These are phyloP conservation scores for Thunnus maccoyii DNA, from an alignment of 2,113 vertebrate genomes.

Conservation along the genomic window DNA sequence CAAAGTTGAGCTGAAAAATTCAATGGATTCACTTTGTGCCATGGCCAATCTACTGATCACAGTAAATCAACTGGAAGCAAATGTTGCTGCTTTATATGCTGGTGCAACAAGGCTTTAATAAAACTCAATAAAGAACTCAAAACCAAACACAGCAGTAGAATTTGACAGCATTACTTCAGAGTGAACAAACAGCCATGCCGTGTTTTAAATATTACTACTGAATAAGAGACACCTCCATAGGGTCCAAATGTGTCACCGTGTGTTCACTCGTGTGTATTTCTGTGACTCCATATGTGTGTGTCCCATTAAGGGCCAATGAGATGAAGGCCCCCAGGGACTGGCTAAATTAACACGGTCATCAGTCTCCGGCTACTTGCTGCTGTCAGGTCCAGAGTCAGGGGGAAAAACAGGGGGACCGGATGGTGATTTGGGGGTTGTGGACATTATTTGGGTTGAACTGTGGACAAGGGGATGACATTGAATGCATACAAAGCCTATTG, in stretches of 20 bases:
- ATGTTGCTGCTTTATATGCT: neutral
- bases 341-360: conserved; percentile 73
- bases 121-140: too few species aligned
- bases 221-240: neutral
- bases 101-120: neutral
- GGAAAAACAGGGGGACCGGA: neutral
- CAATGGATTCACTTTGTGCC: too few species aligned
- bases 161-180: too few species aligned
- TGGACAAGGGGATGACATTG: conserved; percentile 24
- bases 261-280: neutral
- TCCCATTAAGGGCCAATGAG: conserved; percentile 69
- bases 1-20: too few species aligned
- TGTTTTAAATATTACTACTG: too few species aligned
- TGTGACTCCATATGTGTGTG: conserved; percentile 39
- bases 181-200: too few species aligned
- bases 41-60: too few species aligned
- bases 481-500: neutral
- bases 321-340: conserved; percentile 47
- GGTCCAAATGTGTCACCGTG: conserved; percentile 9
- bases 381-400: conserved; percentile 51
- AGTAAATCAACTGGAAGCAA: too few species aligned
- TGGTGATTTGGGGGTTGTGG: neutral
- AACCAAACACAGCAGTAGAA: too few species aligned
- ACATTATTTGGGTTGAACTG: conserved; percentile 13
- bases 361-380: conserved; percentile 68